Percentiles rank a stretch among this genome's conserved stretches.
These are phyloP conservation scores for Notodonta dromedarius DNA, from an alignment of 2,888 invertebrate species.

Conservation along the genomic window DNA sequence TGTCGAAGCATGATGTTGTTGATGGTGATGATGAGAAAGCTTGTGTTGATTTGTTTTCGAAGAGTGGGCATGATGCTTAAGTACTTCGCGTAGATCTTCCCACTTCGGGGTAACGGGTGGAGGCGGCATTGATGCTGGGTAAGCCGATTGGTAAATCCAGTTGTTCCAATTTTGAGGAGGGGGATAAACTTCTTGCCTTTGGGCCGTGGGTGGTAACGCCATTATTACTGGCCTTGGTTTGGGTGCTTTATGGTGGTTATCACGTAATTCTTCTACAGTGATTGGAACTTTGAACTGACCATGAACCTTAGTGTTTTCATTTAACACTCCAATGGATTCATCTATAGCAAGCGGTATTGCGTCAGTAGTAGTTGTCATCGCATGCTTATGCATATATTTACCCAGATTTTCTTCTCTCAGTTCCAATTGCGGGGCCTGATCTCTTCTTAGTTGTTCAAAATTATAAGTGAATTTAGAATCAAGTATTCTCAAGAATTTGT, in stretches of 20 bases:
- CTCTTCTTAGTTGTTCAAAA: constrained; percentile 49
- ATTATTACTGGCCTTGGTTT: neutral
- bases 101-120: constrained; percentile 35
- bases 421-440: constrained; percentile 52
- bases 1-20: neutral
- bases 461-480: constrained; percentile 47
- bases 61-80: constrained; percentile 14
- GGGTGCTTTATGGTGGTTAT: constrained; percentile 2
- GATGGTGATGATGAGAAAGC: neutral
- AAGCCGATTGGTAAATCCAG: constrained; percentile 14
- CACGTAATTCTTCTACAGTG: constrained; percentile 1
- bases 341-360: constrained; percentile 23
- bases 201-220: neutral
- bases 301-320: neutral
- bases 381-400: constrained; percentile 45
- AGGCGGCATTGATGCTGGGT: constrained; percentile 29
- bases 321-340: neutral
- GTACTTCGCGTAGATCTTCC: constrained; percentile 32
- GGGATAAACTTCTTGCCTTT: constrained; percentile 3
- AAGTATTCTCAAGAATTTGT: constrained; percentile 32
- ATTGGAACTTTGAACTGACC: constrained; percentile 4
- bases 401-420: constrained; percentile 52
- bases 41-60: constrained; percentile 2
- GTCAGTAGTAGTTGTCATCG: constrained; percentile 38
- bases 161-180: constrained; percentile 10